Evolutionary conservation across 2,797 vertebrate genomes (phyloP).

Genomic region (Sebastes diaconus): DNA sequence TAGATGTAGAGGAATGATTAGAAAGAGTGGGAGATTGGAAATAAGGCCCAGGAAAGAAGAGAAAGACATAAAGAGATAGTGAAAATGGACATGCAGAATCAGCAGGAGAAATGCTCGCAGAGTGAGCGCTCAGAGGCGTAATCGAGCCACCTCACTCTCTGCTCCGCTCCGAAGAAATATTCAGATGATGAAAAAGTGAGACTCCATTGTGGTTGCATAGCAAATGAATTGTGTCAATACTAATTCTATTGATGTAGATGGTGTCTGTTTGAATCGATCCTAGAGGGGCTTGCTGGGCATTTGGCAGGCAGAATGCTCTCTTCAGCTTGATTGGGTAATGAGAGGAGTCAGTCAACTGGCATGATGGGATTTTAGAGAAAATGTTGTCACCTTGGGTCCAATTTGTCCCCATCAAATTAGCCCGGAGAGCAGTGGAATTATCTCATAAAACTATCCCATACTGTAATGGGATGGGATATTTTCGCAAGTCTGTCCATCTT

Average conservation of each 20-base stretch:
- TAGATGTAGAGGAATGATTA: slow-evolving; percentile 40
- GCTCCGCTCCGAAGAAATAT: slow-evolving; percentile 63
- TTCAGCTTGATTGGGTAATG: slow-evolving; percentile 75
- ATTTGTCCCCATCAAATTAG: slow-evolving; percentile 71
- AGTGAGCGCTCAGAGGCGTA: slow-evolving; percentile 54
- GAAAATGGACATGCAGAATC: slow-evolving; percentile 30
- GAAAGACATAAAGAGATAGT: slow-evolving; percentile 5
- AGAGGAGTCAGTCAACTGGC: slow-evolving; percentile 71
- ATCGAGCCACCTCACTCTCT: slow-evolving; percentile 65
- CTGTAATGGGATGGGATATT: slow-evolving; percentile 37
- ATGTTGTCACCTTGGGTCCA: slow-evolving; percentile 73
- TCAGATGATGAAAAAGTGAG: slow-evolving; percentile 70
- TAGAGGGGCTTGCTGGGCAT: slow-evolving; percentile 58
- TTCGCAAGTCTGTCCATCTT: slow-evolving; percentile 39
- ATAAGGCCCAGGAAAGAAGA: slow-evolving; percentile 7
- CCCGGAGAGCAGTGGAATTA: slow-evolving; percentile 50
- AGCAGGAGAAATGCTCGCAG: slow-evolving; percentile 57
- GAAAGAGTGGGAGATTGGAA: not conserved
- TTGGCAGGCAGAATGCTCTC: slow-evolving; percentile 69
- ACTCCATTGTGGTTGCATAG: slow-evolving; percentile 77
- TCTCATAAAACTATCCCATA: slow-evolving; percentile 47
- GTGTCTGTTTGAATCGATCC: slow-evolving; percentile 78
- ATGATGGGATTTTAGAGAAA: slow-evolving; percentile 75
- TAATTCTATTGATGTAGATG: slow-evolving; percentile 82
- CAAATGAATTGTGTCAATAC: slow-evolving; percentile 80